Evolutionary conservation across 2,113 vertebrate genomes (phyloP).

Genomic region (Mola mola): DNA sequence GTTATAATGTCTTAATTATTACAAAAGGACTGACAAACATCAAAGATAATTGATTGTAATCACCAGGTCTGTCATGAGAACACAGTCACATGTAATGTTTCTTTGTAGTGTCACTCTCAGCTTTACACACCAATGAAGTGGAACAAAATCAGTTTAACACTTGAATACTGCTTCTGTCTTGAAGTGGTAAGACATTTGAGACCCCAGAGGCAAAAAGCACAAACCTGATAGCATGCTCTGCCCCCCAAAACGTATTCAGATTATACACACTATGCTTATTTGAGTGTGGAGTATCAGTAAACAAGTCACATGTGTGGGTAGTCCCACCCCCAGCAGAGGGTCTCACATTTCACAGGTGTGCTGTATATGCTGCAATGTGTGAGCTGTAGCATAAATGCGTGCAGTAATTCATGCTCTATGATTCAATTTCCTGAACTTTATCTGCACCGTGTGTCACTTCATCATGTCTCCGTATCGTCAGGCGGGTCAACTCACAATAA

Average conservation of each 20-base stretch:
- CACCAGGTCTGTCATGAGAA: neutral
- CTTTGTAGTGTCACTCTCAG: neutral
- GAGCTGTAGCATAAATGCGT: neutral
- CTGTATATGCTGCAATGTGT: neutral
- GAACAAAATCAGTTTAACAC: neutral
- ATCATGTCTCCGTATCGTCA: neutral
- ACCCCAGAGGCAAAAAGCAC: no score
- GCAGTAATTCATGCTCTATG: neutral
- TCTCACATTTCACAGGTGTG: neutral
- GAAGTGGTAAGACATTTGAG: no score
- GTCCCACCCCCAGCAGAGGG: no score
- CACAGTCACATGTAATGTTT: no score
- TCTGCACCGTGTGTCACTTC: conserved; percentile 5
- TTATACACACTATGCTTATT: neutral
- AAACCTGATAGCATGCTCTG: neutral
- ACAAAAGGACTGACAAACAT: neutral
- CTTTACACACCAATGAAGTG: neutral
- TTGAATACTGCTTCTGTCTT: no score
- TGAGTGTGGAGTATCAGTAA: neutral
- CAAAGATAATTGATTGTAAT: neutral
- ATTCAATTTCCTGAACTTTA: conserved; percentile 13
- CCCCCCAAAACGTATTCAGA: neutral
- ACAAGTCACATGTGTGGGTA: no score
- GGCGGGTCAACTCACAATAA: conserved; percentile 8
- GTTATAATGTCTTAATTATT: neutral